Percentiles rank a stretch among this genome's conserved stretches.
Evolutionary conservation across 2,888 invertebrate species (phyloP).

Genomic region (Nephrocerus scutellatus): DNA sequence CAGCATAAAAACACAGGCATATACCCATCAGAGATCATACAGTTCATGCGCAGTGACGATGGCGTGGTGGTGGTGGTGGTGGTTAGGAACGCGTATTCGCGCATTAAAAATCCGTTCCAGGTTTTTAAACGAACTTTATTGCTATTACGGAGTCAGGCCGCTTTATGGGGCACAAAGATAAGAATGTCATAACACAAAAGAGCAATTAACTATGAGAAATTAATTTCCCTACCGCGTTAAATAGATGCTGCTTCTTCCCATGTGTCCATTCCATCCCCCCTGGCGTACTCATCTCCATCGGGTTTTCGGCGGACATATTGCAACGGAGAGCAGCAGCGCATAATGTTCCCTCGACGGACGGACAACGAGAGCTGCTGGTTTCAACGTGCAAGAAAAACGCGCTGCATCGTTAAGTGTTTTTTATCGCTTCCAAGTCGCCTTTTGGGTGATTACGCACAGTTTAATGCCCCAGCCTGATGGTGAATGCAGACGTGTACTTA

Average conservation of each 20-base stretch:
- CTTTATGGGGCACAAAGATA: constrained; percentile 32
- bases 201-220: constrained; percentile 36
- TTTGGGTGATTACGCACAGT: constrained; percentile 14
- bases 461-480: constrained; percentile 6
- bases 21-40: no score
- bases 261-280: no score
- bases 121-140: not conserved
- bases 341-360: no score
- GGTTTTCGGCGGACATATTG: no score
- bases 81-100: not conserved
- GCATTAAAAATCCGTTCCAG: constrained; percentile 6
- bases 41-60: no score
- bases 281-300: no score
- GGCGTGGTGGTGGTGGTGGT: no score
- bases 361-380: no score
- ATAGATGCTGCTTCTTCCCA: no score
- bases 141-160: not conserved
- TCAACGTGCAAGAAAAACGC: constrained; percentile 5
- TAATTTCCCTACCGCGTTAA: constrained; percentile 16
- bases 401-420: constrained; percentile 28
- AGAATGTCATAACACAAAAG: constrained; percentile 37
- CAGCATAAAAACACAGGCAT: no score
- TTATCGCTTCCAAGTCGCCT: constrained; percentile 29
- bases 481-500: no score
- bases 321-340: no score